Evolutionary conservation across 2,888 invertebrate species (phyloP).

Genomic region (Chesias legatella): DNA sequence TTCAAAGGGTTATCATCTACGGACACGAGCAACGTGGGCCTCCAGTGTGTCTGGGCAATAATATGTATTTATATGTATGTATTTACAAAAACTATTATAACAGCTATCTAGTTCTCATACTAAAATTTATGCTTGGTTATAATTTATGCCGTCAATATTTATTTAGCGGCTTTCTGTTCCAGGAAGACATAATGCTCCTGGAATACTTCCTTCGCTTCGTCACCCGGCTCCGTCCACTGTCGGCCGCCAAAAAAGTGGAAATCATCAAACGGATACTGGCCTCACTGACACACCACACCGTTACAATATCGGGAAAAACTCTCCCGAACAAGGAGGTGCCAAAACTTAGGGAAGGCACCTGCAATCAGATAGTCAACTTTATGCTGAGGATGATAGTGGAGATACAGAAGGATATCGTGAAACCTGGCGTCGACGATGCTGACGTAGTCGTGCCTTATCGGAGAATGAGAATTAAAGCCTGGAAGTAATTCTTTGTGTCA

Average conservation of each 20-base stretch:
- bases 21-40: too few species aligned
- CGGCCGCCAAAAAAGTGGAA: slow-evolving; percentile 79
- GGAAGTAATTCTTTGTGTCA: slow-evolving; percentile 52
- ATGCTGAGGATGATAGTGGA: slow-evolving; percentile 72
- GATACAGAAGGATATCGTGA: slow-evolving; percentile 69
- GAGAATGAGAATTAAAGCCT: slow-evolving; percentile 64
- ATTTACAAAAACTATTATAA: too few species aligned
- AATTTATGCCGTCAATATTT: too few species aligned
- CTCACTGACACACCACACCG: slow-evolving; percentile 84
- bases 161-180: slow-evolving; percentile 45
- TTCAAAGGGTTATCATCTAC: too few species aligned
- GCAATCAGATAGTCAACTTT: slow-evolving; percentile 74
- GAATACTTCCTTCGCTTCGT: slow-evolving; percentile 87
- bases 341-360: slow-evolving; percentile 79
- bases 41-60: too few species aligned
- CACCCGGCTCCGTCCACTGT: slow-evolving; percentile 82
- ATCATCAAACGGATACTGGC: slow-evolving; percentile 84
- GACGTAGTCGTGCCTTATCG: slow-evolving; percentile 61
- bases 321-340: slow-evolving; percentile 66
- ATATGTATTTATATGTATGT: too few species aligned
- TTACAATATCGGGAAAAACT: slow-evolving; percentile 55
- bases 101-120: too few species aligned
- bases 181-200: slow-evolving; percentile 84
- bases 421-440: slow-evolving; percentile 58
- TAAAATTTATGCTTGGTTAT: too few species aligned